Percentiles rank a stretch among this genome's conserved stretches.
phyloP scores from a whole-genome alignment of 2,888 invertebrate genomes.

The Mythimna pallens region DNA sequence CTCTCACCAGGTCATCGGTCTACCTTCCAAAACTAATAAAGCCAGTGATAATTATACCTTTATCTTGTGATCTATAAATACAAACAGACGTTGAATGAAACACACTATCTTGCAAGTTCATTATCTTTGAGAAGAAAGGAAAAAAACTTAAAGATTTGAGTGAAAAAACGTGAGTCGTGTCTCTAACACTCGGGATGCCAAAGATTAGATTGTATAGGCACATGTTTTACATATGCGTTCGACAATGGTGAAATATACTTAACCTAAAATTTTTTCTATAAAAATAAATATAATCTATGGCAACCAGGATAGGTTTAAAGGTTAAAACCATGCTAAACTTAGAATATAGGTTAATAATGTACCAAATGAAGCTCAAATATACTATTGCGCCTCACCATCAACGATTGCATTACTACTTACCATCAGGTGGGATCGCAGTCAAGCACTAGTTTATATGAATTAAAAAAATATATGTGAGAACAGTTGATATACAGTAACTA shows the following conservation, averaged over 20 bases:
- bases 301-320: background rate
- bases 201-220: conserved; percentile 30
- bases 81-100: conserved; percentile 4
- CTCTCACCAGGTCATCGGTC: too few relatives aligned
- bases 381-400: too few relatives aligned
- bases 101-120: conserved; percentile 13
- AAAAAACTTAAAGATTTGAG: background rate
- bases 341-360: too few relatives aligned
- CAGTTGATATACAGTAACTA: conserved; percentile 17
- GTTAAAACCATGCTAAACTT: background rate
- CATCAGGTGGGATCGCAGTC: background rate
- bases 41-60: too few relatives aligned
- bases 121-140: conserved; percentile 26
- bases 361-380: too few relatives aligned
- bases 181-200: conserved; percentile 7
- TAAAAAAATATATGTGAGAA: conserved; percentile 1
- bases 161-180: conserved; percentile 14
- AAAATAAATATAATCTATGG: background rate
- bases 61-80: background rate
- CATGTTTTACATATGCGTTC: conserved; percentile 3
- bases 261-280: background rate
- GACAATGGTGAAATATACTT: background rate
- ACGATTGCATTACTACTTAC: too few relatives aligned
- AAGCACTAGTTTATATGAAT: background rate
- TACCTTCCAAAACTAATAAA: too few relatives aligned